These are phyloP conservation scores for Ophiothrix spiculata DNA, from an alignment of 35 echinoderm and acorn worm genomes.

Conservation along the genomic window DNA sequence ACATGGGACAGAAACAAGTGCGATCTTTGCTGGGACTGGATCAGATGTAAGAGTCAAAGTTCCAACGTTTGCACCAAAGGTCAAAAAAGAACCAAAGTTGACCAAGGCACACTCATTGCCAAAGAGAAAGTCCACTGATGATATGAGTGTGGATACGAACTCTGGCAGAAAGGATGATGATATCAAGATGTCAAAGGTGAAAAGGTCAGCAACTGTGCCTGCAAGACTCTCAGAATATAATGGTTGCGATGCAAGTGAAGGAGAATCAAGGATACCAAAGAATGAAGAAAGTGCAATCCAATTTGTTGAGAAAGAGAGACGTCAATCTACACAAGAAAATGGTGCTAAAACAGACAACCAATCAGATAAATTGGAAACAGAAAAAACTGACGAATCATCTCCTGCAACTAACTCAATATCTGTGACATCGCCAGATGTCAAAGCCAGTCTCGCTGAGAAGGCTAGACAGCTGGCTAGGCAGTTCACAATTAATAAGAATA, in stretches of 20 bases:
- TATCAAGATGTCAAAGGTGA: slow-evolving; percentile 7
- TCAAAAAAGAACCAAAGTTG: background rate
- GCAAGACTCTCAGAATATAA: background rate
- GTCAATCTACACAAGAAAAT: background rate
- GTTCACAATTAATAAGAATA: too few species aligned
- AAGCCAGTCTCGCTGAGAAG: background rate
- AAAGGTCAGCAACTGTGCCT: background rate
- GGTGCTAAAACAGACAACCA: background rate
- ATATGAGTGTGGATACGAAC: slow-evolving; percentile 13
- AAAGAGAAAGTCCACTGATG: background rate
- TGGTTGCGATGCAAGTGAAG: too few species aligned
- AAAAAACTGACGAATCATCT: too few species aligned
- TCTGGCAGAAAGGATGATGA: background rate
- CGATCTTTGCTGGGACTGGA: slow-evolving; percentile 85
- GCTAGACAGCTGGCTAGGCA: background rate
- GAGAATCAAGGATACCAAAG: background rate
- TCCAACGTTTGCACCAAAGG: too few species aligned
- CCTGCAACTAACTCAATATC: too few species aligned
- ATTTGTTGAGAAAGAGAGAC: background rate
- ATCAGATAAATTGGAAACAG: too few species aligned
- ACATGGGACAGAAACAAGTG: slow-evolving; percentile 82
- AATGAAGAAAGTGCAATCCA: background rate
- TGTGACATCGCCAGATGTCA: background rate
- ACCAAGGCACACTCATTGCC: background rate
- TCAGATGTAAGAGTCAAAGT: slow-evolving; percentile 49